Evolutionary conservation across 2,888 invertebrate species (phyloP), one percentile per base, ranked within the genome.

Genomic region (Acutogordius australiensis): DNA sequence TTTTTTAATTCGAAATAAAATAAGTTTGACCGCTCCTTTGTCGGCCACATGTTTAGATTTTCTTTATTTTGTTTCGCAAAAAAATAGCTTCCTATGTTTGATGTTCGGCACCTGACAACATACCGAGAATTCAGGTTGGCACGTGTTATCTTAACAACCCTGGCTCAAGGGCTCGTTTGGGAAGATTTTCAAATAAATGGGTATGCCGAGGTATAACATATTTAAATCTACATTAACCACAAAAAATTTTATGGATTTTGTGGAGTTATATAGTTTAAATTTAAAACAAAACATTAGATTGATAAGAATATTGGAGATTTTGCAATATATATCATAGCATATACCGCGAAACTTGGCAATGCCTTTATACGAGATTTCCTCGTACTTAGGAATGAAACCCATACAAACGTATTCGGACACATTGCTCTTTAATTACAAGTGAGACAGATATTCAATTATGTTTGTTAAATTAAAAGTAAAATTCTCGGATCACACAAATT

Each of bases 91-190:
- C 51, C 51, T 51, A 4, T 4, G 4, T 51, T 51, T 26, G 51
- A 51, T 51, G 4, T 51, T 8, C 51, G 51, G 4, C 4, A 8
- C 23, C n/a, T 23, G 8, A n/a, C n/a, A 8, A n/a, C 51, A 8
- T 51, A 51, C 51, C 8, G 23, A 51, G 51, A 51, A 51, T 51
- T 21, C 8, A 13, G 51, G 8, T 51, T 51, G 23, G 51, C 51
- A 4, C 8, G 51, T 4, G n/a, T 51, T 21, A 26, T 51, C 13
- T 23, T 51, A n/a, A 23, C 51, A 21, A 51, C 51, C 4, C 23
- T 51, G 23, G 51, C 51, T 23, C 51, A 51, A 51, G 51, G 51
- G 4, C 4, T 51, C 8, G 23, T 51, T 51, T 51, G 51, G 51
- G 51, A 51, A 23, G 51, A 51, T 51, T 23, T 51, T 4, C 51